These are phyloP conservation scores for Thryonomys swinderianus DNA, from an alignment of 2,113 vertebrate species.

Conservation along the genomic window DNA sequence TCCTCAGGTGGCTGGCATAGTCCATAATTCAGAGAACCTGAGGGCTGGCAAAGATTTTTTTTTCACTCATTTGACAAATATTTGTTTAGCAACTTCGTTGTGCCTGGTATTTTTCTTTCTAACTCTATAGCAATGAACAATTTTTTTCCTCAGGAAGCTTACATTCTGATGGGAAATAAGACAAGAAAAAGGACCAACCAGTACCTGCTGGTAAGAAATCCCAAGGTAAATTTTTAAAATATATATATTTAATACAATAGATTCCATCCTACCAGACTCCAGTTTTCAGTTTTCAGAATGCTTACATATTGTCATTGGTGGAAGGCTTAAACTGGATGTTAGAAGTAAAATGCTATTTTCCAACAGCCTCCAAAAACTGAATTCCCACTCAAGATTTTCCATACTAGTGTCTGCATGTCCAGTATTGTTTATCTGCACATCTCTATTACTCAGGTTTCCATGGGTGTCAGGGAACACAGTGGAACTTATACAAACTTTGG, in stretches of 20 bases:
- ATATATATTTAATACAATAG: neutral
- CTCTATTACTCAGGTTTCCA: neutral
- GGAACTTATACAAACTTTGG: neutral
- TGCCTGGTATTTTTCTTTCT: neutral
- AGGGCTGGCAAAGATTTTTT: conserved; percentile 11
- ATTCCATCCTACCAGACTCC: neutral
- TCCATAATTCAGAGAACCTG: too few species aligned
- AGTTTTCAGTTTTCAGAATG: neutral
- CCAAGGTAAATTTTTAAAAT: neutral
- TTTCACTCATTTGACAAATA: conserved; percentile 28
- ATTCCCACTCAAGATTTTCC: neutral
- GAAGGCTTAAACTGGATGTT: neutral
- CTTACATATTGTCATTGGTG: neutral
- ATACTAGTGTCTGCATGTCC: neutral
- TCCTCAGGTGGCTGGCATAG: too few species aligned
- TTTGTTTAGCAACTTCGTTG: neutral
- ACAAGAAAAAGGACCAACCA: neutral
- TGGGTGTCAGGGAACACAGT: neutral
- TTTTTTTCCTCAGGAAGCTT: neutral
- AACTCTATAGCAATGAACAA: neutral
- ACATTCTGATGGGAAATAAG: neutral
- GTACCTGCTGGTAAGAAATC: neutral
- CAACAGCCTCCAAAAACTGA: neutral
- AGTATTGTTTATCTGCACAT: neutral
- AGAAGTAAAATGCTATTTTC: conserved; percentile 13